Evolutionary conservation across 2,113 vertebrate genomes (phyloP).

Genomic region (Entomyzon cyanotis): DNA sequence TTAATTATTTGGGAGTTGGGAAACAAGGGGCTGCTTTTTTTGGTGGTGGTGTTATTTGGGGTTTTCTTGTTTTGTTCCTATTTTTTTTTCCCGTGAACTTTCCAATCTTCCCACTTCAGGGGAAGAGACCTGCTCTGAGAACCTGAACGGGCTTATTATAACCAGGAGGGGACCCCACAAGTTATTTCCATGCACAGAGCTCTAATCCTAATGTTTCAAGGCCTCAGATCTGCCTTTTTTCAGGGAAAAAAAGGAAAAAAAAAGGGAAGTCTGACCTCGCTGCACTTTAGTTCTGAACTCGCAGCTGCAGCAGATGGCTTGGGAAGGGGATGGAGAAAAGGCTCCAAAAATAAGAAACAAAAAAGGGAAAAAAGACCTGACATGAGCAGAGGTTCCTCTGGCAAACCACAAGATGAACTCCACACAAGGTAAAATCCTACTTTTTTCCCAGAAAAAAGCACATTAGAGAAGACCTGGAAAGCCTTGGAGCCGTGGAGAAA

Average conservation of each 20-base stretch:
- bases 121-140: neutral
- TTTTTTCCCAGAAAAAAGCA: neutral
- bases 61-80: neutral
- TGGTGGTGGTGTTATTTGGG: neutral
- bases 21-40: neutral
- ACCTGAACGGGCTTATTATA: neutral
- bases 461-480: neutral
- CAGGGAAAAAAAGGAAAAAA: neutral
- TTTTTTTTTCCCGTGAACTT: accelerated
- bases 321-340: neutral
- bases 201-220: neutral
- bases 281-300: accelerated
- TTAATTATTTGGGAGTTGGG: neutral
- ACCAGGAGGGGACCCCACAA: neutral
- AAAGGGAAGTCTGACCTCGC: neutral
- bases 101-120: neutral
- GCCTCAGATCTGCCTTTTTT: neutral
- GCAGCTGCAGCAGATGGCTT: neutral
- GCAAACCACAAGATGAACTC: neutral
- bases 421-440: accelerated
- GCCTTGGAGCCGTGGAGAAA: neutral
- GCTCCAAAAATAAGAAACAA: neutral
- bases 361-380: neutral
- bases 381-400: accelerated
- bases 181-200: neutral